Conservation (phyloP, 2,113 vertebrate genomes). For the Amazona guildingii region DNA sequence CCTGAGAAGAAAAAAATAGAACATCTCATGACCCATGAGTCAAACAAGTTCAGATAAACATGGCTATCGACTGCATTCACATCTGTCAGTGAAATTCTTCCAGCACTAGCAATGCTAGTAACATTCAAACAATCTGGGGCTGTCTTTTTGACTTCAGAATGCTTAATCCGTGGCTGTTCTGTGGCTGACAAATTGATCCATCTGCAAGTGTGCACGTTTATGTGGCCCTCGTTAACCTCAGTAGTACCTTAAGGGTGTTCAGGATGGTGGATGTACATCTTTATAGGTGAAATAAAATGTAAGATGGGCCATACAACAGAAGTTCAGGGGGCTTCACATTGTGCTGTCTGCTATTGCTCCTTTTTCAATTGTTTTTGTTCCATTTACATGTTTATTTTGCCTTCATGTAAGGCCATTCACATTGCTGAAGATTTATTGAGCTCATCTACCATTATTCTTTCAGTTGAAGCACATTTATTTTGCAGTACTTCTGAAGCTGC, state of each 20-base stretch:
- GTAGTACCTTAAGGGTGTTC: neutral
- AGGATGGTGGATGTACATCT: neutral
- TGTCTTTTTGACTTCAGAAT: neutral
- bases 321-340: neutral
- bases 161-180: neutral
- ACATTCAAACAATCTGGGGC: neutral
- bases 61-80: neutral
- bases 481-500: neutral
- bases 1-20: neutral
- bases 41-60: neutral
- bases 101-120: neutral
- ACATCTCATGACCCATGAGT: neutral
- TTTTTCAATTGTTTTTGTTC: neutral
- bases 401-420: neutral
- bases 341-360: fast-evolving
- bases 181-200: neutral
- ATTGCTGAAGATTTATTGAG: neutral
- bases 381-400: neutral
- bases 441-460: neutral
- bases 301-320: neutral
- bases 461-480: neutral
- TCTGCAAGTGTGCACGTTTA: neutral
- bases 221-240: neutral
- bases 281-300: neutral
- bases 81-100: neutral